Evolutionary conservation across 2,797 vertebrate genomes (phyloP).

Genomic region (Pampus argenteus): DNA sequence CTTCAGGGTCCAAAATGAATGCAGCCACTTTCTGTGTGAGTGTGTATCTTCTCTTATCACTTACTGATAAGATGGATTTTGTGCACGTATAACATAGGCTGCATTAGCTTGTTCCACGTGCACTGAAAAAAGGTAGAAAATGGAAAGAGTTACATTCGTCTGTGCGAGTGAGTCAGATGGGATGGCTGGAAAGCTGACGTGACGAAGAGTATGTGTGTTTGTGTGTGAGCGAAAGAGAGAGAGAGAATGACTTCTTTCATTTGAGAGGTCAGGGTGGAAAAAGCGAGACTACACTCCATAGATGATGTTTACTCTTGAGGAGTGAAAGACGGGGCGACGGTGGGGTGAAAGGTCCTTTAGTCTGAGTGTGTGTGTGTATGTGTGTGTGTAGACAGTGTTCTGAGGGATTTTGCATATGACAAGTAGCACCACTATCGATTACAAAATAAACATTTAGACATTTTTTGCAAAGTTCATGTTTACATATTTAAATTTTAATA

Average conservation of each 20-base stretch:
- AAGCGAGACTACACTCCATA: slow-evolving; percentile 60
- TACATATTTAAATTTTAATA: no score
- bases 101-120: slow-evolving; percentile 23
- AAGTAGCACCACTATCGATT: neutral
- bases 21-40: slow-evolving; percentile 15
- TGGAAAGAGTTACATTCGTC: slow-evolving; percentile 71
- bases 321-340: slow-evolving; percentile 53
- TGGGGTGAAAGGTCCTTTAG: slow-evolving; percentile 57
- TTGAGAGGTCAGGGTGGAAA: slow-evolving; percentile 72
- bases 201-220: slow-evolving; percentile 41
- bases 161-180: slow-evolving; percentile 73
- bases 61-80: slow-evolving; percentile 18
- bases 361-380: slow-evolving; percentile 27
- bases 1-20: slow-evolving; percentile 33
- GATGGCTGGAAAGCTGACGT: slow-evolving; percentile 60
- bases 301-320: slow-evolving; percentile 78
- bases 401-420: slow-evolving; percentile 24
- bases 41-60: slow-evolving; percentile 2
- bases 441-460: no score
- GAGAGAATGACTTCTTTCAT: slow-evolving; percentile 80
- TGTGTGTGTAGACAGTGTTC: slow-evolving; percentile 21
- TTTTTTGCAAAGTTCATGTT: neutral
- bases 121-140: slow-evolving; percentile 58
- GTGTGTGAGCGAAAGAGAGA: slow-evolving; percentile 30
- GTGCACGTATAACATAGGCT: slow-evolving; percentile 23